Percentiles rank a stretch among this genome's conserved stretches.
Conservation (phyloP, 1,140 invertebrate species). For the Eriocheir sinensis region DNA sequence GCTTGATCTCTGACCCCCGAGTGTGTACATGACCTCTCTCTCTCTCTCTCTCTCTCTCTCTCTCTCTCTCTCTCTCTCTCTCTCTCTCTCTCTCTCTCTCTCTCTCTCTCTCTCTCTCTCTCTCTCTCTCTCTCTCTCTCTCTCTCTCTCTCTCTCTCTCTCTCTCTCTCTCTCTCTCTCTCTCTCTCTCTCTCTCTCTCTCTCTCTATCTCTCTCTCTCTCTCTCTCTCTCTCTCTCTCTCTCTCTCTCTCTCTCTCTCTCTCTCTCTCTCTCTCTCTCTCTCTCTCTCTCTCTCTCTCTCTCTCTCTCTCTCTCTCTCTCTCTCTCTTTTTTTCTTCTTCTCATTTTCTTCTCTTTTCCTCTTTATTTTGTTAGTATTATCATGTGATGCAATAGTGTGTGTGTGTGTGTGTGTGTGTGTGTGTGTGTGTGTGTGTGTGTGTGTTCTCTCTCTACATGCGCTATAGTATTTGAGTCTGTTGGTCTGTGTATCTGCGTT, state of each 20-base stretch:
- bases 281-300: too few species aligned
- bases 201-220: not conserved
- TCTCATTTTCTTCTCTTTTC: not conserved
- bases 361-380: too few species aligned
- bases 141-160: conserved; percentile 22
- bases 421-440: not conserved
- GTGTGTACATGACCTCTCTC: conserved; percentile 22
- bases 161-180: conserved; percentile 12
- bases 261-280: too few species aligned
- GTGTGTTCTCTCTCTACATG: too few species aligned
- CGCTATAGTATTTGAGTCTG: too few species aligned
- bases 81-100: conserved; percentile 19
- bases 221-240: too few species aligned
- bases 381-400: not conserved
- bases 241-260: too few species aligned
- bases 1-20: conserved; percentile 11
- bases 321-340: too few species aligned
- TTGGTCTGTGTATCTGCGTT: too few species aligned
- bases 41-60: conserved; percentile 5
- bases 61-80: conserved; percentile 19
- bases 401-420: conserved; percentile 4
- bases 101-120: not conserved
- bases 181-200: not conserved
- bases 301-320: too few species aligned
- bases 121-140: conserved; percentile 14